phyloP scores from a whole-genome alignment of 2,797 vertebrate species.

The Trematocara caparti region DNA sequence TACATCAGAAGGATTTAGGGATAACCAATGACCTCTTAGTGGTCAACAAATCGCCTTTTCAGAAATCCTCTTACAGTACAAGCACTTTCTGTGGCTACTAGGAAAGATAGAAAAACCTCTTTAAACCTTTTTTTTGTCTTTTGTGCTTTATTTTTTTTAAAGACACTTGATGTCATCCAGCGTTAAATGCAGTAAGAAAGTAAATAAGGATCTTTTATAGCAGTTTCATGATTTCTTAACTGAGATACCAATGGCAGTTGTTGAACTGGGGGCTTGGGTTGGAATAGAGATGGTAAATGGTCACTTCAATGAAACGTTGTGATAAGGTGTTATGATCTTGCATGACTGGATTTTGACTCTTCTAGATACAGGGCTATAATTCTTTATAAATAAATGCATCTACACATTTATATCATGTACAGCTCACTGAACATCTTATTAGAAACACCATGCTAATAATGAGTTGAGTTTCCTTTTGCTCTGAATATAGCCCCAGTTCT shows the following conservation, averaged over 20 bases:
- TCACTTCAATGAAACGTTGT: background rate
- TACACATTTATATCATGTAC: background rate
- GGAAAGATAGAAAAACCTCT: background rate
- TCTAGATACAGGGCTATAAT: background rate
- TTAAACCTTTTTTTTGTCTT: background rate
- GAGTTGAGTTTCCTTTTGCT: background rate
- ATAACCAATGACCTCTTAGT: conserved; percentile 48
- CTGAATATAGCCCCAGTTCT: background rate
- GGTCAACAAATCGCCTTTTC: conserved; percentile 57
- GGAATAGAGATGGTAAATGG: background rate
- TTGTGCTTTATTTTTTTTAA: background rate
- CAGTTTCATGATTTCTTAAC: background rate
- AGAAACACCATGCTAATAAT: background rate
- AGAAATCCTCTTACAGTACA: conserved; percentile 60
- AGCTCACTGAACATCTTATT: background rate
- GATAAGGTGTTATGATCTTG: background rate
- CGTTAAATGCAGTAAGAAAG: background rate
- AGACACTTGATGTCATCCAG: background rate
- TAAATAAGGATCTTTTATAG: background rate
- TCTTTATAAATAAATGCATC: background rate
- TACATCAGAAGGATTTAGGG: conserved; percentile 66
- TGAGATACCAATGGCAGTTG: background rate
- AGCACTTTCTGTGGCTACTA: background rate
- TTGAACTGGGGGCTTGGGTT: background rate
- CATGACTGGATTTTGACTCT: background rate